Base-by-base conservation (phyloP, 2,888 invertebrate genomes). In the Laothoe populi region DNA sequence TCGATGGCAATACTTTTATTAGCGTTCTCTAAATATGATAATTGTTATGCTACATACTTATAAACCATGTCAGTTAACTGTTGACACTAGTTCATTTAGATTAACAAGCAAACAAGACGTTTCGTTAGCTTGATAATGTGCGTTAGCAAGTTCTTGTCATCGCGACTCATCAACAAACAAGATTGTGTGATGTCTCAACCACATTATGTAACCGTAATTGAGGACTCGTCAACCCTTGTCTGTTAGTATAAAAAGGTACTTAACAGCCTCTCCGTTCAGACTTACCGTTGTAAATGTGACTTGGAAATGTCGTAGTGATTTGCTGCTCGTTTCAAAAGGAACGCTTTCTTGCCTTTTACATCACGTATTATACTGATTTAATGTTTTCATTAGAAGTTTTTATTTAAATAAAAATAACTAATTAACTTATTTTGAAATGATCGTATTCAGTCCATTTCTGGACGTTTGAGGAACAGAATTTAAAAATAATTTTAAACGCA, bases 71-170 rank as follows among this genome's bases (percentile, higher is more conserved):
- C 26, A 48, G 38, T 69, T 63, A 24, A 19, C 35, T 57, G 57
- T 62, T 35, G 53, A 62, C 48, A 63, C 69, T 46, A 63, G 66
- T 69, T 72, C 67, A 69, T 70, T 68, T 66, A 23, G 62, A 62
- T 67, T 69, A 70, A 70, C 68, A 64, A 65, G 69, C 64, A 67
- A 67, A 73, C 69, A 73, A 69, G 66, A 66, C 59, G 61, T 70
- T 69, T 67, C 71, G 66, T 70, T 57, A 66, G 24, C 46, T 35
- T 45, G 66, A 67, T 59, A 63, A 63, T 57, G 61, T 57, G 38
- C 38, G 16, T 45, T 24, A 16, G 16, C 45, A 57, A 62, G 38
- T 46, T 57, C 21, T 45, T 44, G 31, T 46, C 48, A 49, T 19
- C 60, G 42, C 42, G 42, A 42, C n/a, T 19, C 49, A 53, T 24